A percentile compares a stretch with the other conserved stretches of the same genome.
Conservation (phyloP, 2,888 invertebrate species). For the Latheticus oryzae region DNA sequence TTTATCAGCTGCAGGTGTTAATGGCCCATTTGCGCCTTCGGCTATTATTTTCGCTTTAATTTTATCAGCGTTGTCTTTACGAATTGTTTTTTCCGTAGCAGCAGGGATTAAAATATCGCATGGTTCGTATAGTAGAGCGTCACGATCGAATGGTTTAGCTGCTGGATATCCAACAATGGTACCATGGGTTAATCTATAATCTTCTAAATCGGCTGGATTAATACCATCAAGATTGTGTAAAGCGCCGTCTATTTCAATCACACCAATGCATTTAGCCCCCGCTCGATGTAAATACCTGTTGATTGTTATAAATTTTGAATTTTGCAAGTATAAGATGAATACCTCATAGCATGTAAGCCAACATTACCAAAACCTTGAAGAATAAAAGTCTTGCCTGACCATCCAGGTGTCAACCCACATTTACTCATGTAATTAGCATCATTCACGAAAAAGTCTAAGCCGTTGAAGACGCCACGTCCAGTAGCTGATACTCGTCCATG, state of each 20-base stretch:
- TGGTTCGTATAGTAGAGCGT: conserved; percentile 86
- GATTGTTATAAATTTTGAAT: no score
- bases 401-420: conserved; percentile 90
- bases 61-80: conserved; percentile 87
- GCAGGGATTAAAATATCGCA: conserved; percentile 98
- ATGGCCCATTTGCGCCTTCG: conserved; percentile 97
- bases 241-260: conserved; percentile 90
- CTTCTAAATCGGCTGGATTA: conserved; percentile 90
- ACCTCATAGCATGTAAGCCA: conserved; percentile 94
- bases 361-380: conserved; percentile 98
- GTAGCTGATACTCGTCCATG: conserved; percentile 98
- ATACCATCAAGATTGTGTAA: conserved; percentile 92
- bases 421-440: conserved; percentile 95
- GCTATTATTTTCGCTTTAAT: conserved; percentile 95
- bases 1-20: conserved; percentile 94
- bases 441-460: conserved; percentile 92
- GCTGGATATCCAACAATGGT: conserved; percentile 95
- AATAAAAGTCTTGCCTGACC: conserved; percentile 96
- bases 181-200: conserved; percentile 87
- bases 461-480: conserved; percentile 94
- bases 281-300: conserved; percentile 93
- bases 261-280: conserved; percentile 92
- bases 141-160: conserved; percentile 83
- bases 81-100: conserved; percentile 94
- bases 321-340: no score